Evolutionary conservation across 2,888 invertebrate genomes (phyloP).

Genomic region (Cacoxenus indagator): DNA sequence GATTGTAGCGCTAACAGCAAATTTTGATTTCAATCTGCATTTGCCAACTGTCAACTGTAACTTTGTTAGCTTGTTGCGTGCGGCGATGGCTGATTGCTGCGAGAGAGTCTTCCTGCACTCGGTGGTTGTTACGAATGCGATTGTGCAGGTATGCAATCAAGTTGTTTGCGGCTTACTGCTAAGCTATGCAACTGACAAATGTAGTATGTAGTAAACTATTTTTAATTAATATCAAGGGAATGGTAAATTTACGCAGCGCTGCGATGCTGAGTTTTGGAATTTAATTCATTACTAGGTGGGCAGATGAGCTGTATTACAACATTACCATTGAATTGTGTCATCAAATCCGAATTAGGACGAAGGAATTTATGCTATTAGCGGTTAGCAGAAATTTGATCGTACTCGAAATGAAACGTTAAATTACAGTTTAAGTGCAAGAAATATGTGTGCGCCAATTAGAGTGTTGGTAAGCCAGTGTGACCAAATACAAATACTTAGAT

Average conservation of each 20-base stretch:
- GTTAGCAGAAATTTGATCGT: too few relatives aligned
- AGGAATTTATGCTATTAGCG: too few relatives aligned
- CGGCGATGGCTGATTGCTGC: too few relatives aligned
- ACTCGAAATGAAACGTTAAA: too few relatives aligned
- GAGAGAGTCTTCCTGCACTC: too few relatives aligned
- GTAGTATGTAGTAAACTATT: too few relatives aligned
- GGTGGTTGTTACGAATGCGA: too few relatives aligned
- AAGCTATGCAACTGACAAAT: neutral
- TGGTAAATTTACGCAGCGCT: neutral
- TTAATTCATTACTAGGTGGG: neutral
- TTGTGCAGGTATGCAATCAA: too few relatives aligned
- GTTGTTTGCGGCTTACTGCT: neutral
- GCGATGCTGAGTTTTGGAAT: neutral
- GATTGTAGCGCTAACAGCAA: neutral
- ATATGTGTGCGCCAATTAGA: neutral
- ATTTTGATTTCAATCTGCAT: neutral
- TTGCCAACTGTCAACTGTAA: neutral
- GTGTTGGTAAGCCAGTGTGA: conserved; percentile 36
- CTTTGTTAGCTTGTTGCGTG: neutral
- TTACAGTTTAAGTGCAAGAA: neutral
- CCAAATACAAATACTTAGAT: neutral
- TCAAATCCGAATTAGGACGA: too few relatives aligned
- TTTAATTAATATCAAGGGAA: neutral
- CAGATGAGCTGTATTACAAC: neutral
- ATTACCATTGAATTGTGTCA: too few relatives aligned